Evolutionary conservation across 2,113 vertebrate genomes (phyloP), one percentile per base, ranked within the genome.

Genomic region (Coptodon bakossiorum): DNA sequence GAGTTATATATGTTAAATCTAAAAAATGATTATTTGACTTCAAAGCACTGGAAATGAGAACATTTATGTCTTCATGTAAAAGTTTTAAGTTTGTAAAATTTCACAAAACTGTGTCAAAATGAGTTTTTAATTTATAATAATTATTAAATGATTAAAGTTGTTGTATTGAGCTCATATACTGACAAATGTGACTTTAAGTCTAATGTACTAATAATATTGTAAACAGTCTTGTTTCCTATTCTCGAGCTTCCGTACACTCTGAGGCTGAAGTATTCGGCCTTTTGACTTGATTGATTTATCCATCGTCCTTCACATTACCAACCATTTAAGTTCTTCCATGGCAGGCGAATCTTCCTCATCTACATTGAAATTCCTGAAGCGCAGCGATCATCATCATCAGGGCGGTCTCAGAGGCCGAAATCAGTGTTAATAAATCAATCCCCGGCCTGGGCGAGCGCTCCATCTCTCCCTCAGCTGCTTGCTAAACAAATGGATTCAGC

Each of bases 381-480:
- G 40, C 31, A 66, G 86, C 66, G 59, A 91, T 92, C 85, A 88
- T 94, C 89, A 92, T 82, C 80, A 61, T 59, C 54, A 81, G 6
- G 27, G 10, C 27, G 7, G 73, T 78, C 73, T 94, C 91, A 40
- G 81, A 91, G 95, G 93, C 90, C 68, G 56, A 86, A 93, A 94
- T 93, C 91, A 89, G 92, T 61, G 91, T 92, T 95, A 93, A 95
- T 95, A 95, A 95, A 95, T 95, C 95, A 95, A 91, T 89, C 90
- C 80, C 57, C 68, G 31, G 91, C 90, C 86, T 52, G 89, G 85
- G 91, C 34, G 84, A 87, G 91, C 66, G 81, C 89, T 45, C 66
- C 85, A 43, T 17, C 63, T 50, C 89, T 95, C 93, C 90, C 94
- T 86, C 79, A 54, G 92, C 94, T 92, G 90, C 89, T 90, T 84